Conservation (phyloP, 23 tunicate genomes). For the Clavelina lepadiformis region DNA sequence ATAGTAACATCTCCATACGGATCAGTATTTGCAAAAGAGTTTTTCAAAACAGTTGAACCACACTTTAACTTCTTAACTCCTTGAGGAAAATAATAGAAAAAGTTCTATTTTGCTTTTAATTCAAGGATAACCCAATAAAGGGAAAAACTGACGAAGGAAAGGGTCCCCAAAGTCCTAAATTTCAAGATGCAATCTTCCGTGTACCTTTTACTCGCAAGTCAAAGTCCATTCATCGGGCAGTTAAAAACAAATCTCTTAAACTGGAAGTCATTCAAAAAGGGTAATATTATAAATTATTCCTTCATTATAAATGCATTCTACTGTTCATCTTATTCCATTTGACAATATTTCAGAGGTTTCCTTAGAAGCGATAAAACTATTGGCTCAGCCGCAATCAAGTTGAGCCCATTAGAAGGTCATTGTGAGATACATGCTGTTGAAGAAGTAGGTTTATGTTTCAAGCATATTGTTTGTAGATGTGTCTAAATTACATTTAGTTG, state of each 20-base stretch:
- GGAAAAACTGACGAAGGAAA: conserved; percentile 70
- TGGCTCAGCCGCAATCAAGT: conserved; percentile 44
- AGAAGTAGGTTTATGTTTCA: conserved; percentile 33
- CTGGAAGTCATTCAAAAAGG: conserved; percentile 74
- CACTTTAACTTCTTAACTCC: no score
- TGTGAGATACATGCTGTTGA: conserved; percentile 79
- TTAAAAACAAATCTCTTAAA: conserved; percentile 71
- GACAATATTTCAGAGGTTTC: conserved; percentile 59
- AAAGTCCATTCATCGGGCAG: conserved; percentile 60
- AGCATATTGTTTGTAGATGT: no score
- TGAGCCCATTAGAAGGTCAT: conserved; percentile 51
- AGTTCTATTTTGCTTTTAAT: background rate
- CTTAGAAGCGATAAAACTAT: conserved; percentile 74
- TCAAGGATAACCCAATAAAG: conserved; percentile 74
- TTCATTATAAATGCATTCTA: no score
- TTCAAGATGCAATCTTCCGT: conserved; percentile 37
- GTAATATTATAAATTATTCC: no score
- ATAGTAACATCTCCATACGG: no score
- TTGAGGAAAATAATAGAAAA: no score
- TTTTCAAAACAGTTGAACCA: no score
- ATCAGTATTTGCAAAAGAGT: no score
- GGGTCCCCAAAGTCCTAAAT: conserved; percentile 16
- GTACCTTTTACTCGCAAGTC: conserved; percentile 72
- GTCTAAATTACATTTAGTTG: no score
- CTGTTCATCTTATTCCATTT: background rate